Conservation (phyloP, 2,888 invertebrate species). For the Subacronicta megacephala region DNA sequence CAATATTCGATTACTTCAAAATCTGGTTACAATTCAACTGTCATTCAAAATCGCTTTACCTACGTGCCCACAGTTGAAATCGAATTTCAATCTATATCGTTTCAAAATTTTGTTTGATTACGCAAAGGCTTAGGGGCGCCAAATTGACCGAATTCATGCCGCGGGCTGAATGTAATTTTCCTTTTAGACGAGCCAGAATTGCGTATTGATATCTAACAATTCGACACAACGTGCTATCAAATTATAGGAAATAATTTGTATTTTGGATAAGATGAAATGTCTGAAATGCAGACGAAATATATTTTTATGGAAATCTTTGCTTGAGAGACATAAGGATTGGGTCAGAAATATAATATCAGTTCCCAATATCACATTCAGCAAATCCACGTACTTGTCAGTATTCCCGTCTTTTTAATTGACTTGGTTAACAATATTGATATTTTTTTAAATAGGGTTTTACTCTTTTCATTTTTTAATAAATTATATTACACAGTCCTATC, state of each 20-base stretch:
- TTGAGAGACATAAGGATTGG: not conserved
- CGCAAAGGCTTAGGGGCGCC: constrained; percentile 48
- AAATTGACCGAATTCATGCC: constrained; percentile 59
- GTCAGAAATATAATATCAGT: no score
- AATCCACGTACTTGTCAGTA: no score
- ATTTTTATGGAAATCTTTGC: not conserved
- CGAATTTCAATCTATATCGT: constrained; percentile 53
- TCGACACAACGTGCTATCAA: constrained; percentile 48
- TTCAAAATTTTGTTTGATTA: constrained; percentile 60
- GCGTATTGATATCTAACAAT: constrained; percentile 56
- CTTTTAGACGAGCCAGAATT: constrained; percentile 43
- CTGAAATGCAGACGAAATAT: constrained; percentile 9
- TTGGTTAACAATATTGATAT: no score
- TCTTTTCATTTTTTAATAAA: no score
- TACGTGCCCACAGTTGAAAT: constrained; percentile 38
- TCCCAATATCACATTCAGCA: no score
- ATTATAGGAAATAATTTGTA: constrained; percentile 47
- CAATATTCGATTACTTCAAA: constrained; percentile 34
- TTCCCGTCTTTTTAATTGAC: no score
- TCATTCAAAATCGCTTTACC: constrained; percentile 34
- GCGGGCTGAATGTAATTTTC: constrained; percentile 50
- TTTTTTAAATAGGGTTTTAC: no score
- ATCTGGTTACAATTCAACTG: constrained; percentile 45
- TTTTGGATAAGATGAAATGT: constrained; percentile 28
- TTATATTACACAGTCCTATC: no score